Base-by-base conservation (phyloP, 2,888 invertebrate genomes). In the Poecilobothrus nobilitatus region DNA sequence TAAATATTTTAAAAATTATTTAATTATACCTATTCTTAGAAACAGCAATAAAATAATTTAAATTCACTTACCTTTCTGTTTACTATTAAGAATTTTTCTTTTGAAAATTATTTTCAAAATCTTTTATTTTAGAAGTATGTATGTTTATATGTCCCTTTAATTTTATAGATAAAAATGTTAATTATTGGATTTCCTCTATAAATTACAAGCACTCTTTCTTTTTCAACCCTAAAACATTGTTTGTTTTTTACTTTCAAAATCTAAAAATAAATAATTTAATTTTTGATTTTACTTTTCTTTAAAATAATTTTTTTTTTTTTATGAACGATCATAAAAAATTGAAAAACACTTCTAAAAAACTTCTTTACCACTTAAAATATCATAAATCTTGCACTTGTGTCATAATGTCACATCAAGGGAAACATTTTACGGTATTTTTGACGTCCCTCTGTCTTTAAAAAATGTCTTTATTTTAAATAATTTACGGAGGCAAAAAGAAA, bases 351-450 rank as follows among this genome's bases (percentile, higher is more conserved):
- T 65, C 53, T 61, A 53, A 37, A 33, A 65, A 68, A 53, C 20
- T 44, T 15, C 61, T 63, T 63, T 66, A 63, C 63, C 68, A 68
- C 66, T 68, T 68, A 66, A 66, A 68, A 68, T 63, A 63, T 63
- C 66, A 68, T 68, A 68, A 68, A 68, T 68, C 63, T 68, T 66
- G 27, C 68, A 68, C 68, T 68, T 68, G 68, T 66, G 68, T 22
- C 68, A 44, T 22, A 53, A 53, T 53, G 53, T 53, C 53, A 53
- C 53, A 53, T 53, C 53, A 53, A 53, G 53, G n/a, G 7, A 53
- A 53, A 53, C 53, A 53, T 53, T 53, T 53, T 53, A 15, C 53
- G 5, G 15, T n/a, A 12, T 53, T 18, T 18, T 53, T 53, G 53
- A 53, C n/a, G 15, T 37, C 37, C 27, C n/a, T 53, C 53, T n/a